These are phyloP conservation scores for Acanthococcus lagerstroemiae DNA, from an alignment of 2,888 invertebrate species.

Conservation along the genomic window DNA sequence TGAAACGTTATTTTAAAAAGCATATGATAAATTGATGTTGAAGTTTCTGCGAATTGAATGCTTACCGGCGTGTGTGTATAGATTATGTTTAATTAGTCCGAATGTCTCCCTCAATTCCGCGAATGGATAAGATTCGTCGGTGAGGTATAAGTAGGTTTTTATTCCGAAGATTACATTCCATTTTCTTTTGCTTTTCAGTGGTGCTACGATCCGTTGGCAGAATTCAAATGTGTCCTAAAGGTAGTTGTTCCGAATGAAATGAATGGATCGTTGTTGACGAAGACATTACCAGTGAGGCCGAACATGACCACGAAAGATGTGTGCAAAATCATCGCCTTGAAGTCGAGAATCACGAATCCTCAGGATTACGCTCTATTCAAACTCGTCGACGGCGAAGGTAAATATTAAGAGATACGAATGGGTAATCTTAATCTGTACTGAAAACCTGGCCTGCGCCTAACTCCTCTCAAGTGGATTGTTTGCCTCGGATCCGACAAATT, in stretches of 20 bases:
- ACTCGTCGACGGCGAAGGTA: constrained; percentile 81
- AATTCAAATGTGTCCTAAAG: constrained; percentile 66
- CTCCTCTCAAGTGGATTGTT: too few relatives aligned
- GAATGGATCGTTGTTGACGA: constrained; percentile 80
- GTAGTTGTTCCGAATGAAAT: constrained; percentile 91
- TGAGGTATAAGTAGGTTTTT: too few relatives aligned
- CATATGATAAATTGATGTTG: too few relatives aligned
- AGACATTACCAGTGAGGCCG: constrained; percentile 84
- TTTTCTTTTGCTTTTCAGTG: too few relatives aligned
- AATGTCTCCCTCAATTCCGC: too few relatives aligned
- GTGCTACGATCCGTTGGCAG: constrained; percentile 44
- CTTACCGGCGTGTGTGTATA: too few relatives aligned
- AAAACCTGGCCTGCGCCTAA: neutral
- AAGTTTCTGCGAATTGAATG: too few relatives aligned
- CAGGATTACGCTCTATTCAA: constrained; percentile 91
- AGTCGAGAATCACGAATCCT: constrained; percentile 89
- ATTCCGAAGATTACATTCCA: too few relatives aligned
- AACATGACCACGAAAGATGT: constrained; percentile 88
- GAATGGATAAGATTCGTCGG: too few relatives aligned
- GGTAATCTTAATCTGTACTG: neutral
- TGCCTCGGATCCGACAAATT: too few relatives aligned
- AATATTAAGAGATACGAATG: constrained; percentile 35
- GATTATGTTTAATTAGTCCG: too few relatives aligned
- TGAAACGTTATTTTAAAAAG: too few relatives aligned
- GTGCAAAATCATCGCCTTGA: constrained; percentile 88